Conservation (phyloP, 2,888 invertebrate species). For the Dromius quadrimaculatus region DNA sequence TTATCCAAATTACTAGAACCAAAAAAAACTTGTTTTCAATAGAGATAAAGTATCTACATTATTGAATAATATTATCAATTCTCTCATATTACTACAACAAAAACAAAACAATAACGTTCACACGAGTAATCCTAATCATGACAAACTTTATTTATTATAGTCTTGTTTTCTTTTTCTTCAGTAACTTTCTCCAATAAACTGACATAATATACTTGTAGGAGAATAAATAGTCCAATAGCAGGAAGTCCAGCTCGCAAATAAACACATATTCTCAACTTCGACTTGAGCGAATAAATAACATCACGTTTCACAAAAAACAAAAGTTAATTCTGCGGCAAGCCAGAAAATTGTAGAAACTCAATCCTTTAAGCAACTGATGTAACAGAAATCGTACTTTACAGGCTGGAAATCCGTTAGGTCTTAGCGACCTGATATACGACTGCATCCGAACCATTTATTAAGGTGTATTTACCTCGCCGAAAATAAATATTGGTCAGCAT, state of each 20-base stretch:
- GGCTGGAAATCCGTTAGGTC: slow-evolving; percentile 45
- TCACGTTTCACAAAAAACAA: slow-evolving; percentile 37
- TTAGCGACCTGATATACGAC: slow-evolving; percentile 49
- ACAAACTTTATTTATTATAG: slow-evolving; percentile 26
- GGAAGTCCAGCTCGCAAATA: neutral
- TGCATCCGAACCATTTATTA: slow-evolving; percentile 49
- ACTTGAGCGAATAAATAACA: slow-evolving; percentile 46
- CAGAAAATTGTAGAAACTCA: slow-evolving; percentile 26
- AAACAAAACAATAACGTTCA: no score
- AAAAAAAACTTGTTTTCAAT: no score
- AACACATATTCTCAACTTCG: neutral
- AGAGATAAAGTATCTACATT: no score
- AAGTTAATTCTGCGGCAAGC: slow-evolving; percentile 39
- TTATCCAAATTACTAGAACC: no score
- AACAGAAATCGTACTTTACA: slow-evolving; percentile 41
- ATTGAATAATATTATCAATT: no score
- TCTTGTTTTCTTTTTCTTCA: slow-evolving; percentile 12
- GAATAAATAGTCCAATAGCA: slow-evolving; percentile 33
- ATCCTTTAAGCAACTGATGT: slow-evolving; percentile 45
- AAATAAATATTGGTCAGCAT: slow-evolving; percentile 50
- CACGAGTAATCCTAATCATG: no score
- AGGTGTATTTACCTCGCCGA: slow-evolving; percentile 50
- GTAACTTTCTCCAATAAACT: slow-evolving; percentile 21
- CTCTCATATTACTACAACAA: no score
- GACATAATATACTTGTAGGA: slow-evolving; percentile 38